These are phyloP conservation scores for Tenrec ecaudatus DNA, from an alignment of 2,113 vertebrate genomes.

Conservation along the genomic window DNA sequence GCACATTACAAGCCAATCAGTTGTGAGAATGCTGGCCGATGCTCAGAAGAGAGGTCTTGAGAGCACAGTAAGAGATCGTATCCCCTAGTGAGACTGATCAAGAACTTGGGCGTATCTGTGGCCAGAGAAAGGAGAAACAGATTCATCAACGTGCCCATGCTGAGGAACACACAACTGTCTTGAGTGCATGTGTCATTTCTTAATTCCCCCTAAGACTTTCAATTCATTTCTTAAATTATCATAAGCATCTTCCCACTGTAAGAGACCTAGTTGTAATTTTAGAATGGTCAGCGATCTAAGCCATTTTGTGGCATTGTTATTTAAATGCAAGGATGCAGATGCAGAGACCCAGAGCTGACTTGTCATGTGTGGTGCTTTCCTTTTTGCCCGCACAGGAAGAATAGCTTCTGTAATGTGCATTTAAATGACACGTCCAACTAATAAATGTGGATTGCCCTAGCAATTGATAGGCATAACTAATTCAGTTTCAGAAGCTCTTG, in stretches of 20 bases:
- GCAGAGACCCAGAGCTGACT: conserved; percentile 23
- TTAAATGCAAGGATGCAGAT: conserved; percentile 63
- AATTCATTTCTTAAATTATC: conserved; percentile 38
- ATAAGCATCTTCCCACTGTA: conserved; percentile 55
- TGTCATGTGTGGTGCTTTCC: conserved; percentile 65
- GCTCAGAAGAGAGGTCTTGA: conserved; percentile 46
- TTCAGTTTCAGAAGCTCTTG: conserved; percentile 60
- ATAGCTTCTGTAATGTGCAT: conserved; percentile 63
- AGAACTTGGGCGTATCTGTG: neutral
- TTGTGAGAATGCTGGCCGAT: conserved; percentile 33
- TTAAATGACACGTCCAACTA: conserved; percentile 69
- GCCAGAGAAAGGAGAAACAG: neutral
- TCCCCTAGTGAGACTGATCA: neutral
- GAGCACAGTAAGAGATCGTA: neutral
- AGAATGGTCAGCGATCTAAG: conserved; percentile 36
- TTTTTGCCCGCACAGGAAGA: conserved; percentile 51
- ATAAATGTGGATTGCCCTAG: conserved; percentile 61
- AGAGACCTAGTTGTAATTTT: conserved; percentile 58
- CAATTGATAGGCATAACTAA: conserved; percentile 62
- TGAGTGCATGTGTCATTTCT: neutral
- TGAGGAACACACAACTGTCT: neutral
- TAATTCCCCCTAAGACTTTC: neutral
- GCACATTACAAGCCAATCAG: conserved; percentile 72
- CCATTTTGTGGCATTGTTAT: conserved; percentile 51
- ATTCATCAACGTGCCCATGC: neutral